These are phyloP conservation scores for Penaeus monodon DNA, from an alignment of 2,888 invertebrate genomes.

Conservation along the genomic window DNA sequence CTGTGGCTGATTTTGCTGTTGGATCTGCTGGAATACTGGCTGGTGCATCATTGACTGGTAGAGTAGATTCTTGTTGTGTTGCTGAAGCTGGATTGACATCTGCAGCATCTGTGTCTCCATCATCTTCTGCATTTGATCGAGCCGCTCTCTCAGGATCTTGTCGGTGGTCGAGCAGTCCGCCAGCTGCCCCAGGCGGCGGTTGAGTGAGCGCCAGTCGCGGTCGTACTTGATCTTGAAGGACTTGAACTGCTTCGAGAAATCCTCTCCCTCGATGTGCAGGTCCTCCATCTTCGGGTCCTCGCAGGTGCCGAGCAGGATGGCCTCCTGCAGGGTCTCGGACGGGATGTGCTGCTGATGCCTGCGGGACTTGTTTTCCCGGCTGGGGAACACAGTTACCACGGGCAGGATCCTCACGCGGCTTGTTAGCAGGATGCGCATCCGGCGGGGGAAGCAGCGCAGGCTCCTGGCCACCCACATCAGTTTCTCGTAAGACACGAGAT, in stretches of 20 bases:
- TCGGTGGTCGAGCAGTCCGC: constrained; percentile 34
- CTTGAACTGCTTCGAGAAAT: constrained; percentile 26
- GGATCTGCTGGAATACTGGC: too few relatives aligned
- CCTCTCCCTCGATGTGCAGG: constrained; percentile 13
- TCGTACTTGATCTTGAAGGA: constrained; percentile 40
- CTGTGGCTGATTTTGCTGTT: too few relatives aligned
- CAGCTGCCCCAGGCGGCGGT: constrained; percentile 30
- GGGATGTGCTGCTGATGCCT: constrained; percentile 22
- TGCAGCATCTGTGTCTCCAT: constrained; percentile 24
- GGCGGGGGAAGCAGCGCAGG: constrained; percentile 45
- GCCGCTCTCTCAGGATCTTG: constrained; percentile 19
- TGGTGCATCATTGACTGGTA: too few relatives aligned
- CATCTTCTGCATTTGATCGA: constrained; percentile 28
- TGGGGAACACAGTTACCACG: constrained; percentile 16
- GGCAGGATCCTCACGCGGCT: constrained; percentile 27
- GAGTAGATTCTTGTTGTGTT: not conserved
- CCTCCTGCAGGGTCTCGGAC: constrained; percentile 72
- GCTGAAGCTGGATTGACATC: constrained; percentile 28
- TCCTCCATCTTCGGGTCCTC: constrained; percentile 28
- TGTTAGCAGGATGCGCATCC: constrained; percentile 35
- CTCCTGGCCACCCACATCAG: constrained; percentile 48
- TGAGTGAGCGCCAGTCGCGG: constrained; percentile 21
- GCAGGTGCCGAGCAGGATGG: constrained; percentile 66
- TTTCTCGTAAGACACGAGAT: constrained; percentile 58
- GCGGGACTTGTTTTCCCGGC: not conserved